phyloP scores from a whole-genome alignment of 2,797 vertebrate species.

The Characodon lateralis region DNA sequence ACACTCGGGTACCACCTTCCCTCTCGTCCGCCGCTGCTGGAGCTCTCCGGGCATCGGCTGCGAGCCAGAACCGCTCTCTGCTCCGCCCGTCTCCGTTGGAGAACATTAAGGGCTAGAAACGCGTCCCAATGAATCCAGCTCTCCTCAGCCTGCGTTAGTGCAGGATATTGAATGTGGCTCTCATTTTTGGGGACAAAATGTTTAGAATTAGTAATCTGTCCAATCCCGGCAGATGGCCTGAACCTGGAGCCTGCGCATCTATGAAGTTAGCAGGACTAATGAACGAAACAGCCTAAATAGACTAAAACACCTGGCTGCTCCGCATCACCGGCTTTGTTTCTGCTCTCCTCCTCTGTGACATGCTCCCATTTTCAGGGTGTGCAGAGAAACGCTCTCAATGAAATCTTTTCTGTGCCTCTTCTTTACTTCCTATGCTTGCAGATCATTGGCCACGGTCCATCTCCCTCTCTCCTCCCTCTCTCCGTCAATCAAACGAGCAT shows the following conservation, averaged over 20 bases:
- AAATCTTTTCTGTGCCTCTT: conserved; percentile 40
- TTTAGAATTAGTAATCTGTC: neutral
- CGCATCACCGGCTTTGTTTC: conserved; percentile 34
- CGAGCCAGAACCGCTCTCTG: conserved; percentile 52
- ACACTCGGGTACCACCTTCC: conserved; percentile 56
- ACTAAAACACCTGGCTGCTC: conserved; percentile 50
- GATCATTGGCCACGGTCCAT: conserved; percentile 62
- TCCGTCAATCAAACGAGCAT: conserved; percentile 29
- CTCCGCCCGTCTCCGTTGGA: conserved; percentile 58
- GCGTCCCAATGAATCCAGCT: conserved; percentile 22
- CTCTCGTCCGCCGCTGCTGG: conserved; percentile 49
- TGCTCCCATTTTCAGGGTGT: conserved; percentile 20
- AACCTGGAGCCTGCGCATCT: conserved; percentile 20
- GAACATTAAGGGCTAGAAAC: conserved; percentile 58
- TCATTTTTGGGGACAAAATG: conserved; percentile 25
- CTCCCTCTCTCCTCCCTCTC: conserved; percentile 18
- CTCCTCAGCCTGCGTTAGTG: conserved; percentile 29
- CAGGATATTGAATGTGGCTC: neutral
- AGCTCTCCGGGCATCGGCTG: conserved; percentile 47
- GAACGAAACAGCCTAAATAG: conserved; percentile 22
- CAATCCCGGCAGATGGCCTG: conserved; percentile 19
- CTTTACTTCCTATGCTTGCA: conserved; percentile 48
- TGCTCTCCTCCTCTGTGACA: conserved; percentile 35
- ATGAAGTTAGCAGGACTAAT: conserved; percentile 26
- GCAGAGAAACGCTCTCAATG: conserved; percentile 26